These are phyloP conservation scores for Geotrupes spiniger DNA, from an alignment of 2,888 invertebrate species.

Conservation along the genomic window DNA sequence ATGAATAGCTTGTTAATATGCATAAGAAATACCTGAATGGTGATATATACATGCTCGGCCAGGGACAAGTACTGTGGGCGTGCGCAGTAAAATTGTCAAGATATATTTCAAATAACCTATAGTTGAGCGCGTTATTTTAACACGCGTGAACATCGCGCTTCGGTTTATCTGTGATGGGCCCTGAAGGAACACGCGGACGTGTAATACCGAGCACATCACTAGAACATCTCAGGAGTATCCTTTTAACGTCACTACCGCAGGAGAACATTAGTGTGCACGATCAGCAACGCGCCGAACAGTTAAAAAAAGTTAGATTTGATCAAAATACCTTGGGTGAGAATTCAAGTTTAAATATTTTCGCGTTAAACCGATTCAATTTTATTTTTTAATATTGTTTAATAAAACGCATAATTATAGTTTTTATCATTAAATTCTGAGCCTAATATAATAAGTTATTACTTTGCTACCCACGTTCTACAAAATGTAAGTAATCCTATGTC, in stretches of 20 bases:
- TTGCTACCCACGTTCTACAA: no score
- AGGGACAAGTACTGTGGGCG: conserved; percentile 14
- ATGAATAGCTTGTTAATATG: no score
- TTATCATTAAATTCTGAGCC: no score
- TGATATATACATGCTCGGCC: conserved; percentile 17
- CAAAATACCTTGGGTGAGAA: conserved; percentile 24
- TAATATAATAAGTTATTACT: no score
- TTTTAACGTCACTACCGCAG: conserved; percentile 56
- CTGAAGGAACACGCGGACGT: conserved; percentile 37
- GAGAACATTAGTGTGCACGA: conserved; percentile 57
- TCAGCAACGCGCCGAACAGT: conserved; percentile 25
- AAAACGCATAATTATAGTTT: no score
- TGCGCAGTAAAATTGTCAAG: conserved; percentile 16
- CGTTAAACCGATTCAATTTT: not conserved
- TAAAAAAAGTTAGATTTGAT: conserved; percentile 25
- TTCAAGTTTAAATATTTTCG: not conserved
- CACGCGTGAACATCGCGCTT: conserved; percentile 13
- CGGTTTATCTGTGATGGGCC: conserved; percentile 28
- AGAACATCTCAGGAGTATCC: conserved; percentile 55
- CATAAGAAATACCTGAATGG: conserved; percentile 15
- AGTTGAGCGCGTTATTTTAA: conserved; percentile 21
- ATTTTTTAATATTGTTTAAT: not conserved
- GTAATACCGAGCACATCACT: conserved; percentile 54
- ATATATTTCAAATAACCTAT: conserved; percentile 21
- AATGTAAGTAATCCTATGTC: no score